Evolutionary conservation across 2,797 vertebrate genomes (phyloP).

Genomic region (Trachops cirrhosus): DNA sequence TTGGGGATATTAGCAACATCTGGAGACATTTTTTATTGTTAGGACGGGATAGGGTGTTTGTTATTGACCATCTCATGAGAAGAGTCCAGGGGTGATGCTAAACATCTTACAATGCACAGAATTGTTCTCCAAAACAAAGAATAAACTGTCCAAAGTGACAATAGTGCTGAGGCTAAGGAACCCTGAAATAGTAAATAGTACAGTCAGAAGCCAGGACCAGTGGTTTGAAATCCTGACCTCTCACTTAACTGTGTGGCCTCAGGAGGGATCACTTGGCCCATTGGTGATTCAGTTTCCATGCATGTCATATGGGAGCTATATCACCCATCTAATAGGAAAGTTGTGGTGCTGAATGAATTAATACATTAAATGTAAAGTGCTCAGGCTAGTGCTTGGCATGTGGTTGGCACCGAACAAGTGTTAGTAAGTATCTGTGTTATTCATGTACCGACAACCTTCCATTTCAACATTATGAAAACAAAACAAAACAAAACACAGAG

Average conservation of each 20-base stretch:
- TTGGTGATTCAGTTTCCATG: neutral
- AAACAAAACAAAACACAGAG: neutral
- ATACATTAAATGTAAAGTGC: too few species aligned
- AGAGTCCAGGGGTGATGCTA: neutral
- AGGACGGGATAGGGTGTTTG: neutral
- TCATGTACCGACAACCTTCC: accelerated
- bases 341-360: accelerated
- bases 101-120: too few species aligned
- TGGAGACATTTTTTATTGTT: neutral
- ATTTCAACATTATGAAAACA: neutral
- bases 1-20: neutral
- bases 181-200: accelerated
- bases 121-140: too few species aligned
- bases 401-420: neutral
- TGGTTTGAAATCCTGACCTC: neutral
- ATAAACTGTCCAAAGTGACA: too few species aligned
- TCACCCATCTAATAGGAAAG: accelerated
- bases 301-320: neutral
- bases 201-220: neutral
- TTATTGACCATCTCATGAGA: neutral
- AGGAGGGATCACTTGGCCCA: neutral
- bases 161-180: too few species aligned
- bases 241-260: too few species aligned
- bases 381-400: accelerated
- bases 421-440: accelerated